Evolutionary conservation across 2,113 vertebrate species (phyloP).

Genomic region (Elephantulus edwardii): DNA sequence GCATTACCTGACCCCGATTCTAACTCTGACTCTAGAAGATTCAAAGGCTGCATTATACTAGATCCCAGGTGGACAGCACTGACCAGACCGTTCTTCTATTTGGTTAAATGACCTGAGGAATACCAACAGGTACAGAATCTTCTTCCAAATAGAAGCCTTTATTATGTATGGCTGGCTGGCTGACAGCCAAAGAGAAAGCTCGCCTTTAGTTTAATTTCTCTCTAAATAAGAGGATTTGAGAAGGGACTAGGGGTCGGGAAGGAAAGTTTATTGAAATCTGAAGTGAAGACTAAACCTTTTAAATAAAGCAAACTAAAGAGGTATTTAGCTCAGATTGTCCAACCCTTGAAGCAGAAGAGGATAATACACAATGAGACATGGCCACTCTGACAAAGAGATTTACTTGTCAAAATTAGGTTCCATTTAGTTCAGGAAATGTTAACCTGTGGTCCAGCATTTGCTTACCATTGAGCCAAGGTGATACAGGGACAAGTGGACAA

Average conservation of each 20-base stretch:
- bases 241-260: not conserved
- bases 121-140: not conserved
- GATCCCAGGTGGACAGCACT: not conserved
- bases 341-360: not conserved
- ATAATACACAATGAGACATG: not conserved
- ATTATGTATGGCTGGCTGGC: not conserved
- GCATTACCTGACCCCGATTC: not conserved
- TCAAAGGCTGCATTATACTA: not conserved
- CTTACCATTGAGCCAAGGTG: not conserved
- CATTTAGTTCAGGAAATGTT: not conserved
- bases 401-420: not conserved
- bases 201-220: slow-evolving; percentile 36
- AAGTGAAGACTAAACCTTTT: slow-evolving; percentile 23
- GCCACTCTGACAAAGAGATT: not conserved
- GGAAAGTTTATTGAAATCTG: slow-evolving; percentile 1
- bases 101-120: not conserved
- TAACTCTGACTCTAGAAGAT: not conserved
- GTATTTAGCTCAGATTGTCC: not conserved
- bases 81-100: not conserved
- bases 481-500: not conserved
- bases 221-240: slow-evolving; percentile 13
- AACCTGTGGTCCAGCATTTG: not conserved
- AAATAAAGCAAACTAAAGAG: not conserved
- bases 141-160: not conserved
- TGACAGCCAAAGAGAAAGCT: not conserved